Percentiles rank a stretch among this genome's conserved stretches.
Conservation (phyloP, 2,888 invertebrate genomes). For the Biston stratarius region DNA sequence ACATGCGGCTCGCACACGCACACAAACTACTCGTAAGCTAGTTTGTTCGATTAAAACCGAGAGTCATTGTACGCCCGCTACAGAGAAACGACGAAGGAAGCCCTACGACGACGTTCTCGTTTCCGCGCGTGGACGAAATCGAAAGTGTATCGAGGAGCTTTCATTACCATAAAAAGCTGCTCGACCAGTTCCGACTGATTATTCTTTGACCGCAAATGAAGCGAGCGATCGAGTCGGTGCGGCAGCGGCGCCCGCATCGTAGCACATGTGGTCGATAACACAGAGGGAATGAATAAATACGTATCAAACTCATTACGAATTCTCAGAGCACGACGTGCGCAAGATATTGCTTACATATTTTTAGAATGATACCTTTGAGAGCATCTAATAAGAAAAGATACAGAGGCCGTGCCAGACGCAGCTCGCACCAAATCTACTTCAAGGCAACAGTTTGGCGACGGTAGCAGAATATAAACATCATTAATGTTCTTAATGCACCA, state of each 20-base stretch:
- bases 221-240: too few relatives aligned
- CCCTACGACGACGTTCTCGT: constrained; percentile 15
- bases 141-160: constrained; percentile 37
- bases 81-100: constrained; percentile 15
- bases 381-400: not conserved
- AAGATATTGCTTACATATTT: not conserved
- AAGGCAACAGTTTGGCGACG: too few relatives aligned
- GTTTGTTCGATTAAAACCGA: constrained; percentile 1
- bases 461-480: too few relatives aligned
- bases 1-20: too few relatives aligned
- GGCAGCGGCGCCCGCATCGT: too few relatives aligned
- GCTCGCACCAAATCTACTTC: not conserved
- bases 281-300: too few relatives aligned
- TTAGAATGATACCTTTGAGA: constrained; percentile 3
- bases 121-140: constrained; percentile 23
- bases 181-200: constrained; percentile 17
- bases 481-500: too few relatives aligned
- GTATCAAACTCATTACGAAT: not conserved
- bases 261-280: too few relatives aligned
- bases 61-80: not conserved
- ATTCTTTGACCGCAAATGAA: too few relatives aligned
- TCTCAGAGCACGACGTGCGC: constrained; percentile 4
- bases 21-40: not conserved
- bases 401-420: not conserved
- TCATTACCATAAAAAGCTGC: constrained; percentile 27